Base-by-base conservation (phyloP, 2,113 vertebrate species). In the Penelope pileata region DNA sequence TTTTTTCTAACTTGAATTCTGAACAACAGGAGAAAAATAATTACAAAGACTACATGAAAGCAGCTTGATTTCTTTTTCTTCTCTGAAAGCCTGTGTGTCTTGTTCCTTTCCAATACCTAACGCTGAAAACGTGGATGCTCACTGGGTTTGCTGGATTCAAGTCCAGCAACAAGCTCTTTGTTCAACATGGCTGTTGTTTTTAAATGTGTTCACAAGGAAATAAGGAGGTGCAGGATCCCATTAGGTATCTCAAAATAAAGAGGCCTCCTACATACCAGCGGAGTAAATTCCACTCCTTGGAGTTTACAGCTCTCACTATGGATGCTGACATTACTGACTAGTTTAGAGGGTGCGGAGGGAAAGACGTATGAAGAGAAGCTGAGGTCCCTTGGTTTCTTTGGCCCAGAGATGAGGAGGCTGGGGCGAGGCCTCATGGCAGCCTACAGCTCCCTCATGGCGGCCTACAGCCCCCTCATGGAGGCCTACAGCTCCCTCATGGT, bases 11-110 rank as follows among this genome's bases (percentile, higher is more conserved):
- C 68, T 95, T 78, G 56, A 86, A 93, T 94, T 94, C 85, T 74
- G 86, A 96, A 96, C 88, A 86, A 95, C 81, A 58, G 73, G 79
- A 66, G 48, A 0, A 86, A 93, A 95, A 92, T 82, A 94, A 96
- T 77, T 48, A 93, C 88, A 91, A 96, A 90, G 91, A 47, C 12
- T 9, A 40, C 91, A 92, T 73, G 91, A 91, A 95, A 96, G 83
- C 79, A 54, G 90, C 77, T 91, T 94, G 89, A 94, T 96, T 88
- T 90, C 68, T 92, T 88, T 78, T 45, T 51, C 67, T 68, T 42
- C 69, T 82, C 48, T 60, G 45, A 2, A 17, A 67, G 54, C 17
- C 1, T 45, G 50, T 1, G 16, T 14, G 15, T 15, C 73, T 51
- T 50, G 38, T 86, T 88, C 77, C 51, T 47, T 68, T 42, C 79